Base-by-base conservation (phyloP, 2,888 invertebrate genomes). In the Drosophila niveifrons region DNA sequence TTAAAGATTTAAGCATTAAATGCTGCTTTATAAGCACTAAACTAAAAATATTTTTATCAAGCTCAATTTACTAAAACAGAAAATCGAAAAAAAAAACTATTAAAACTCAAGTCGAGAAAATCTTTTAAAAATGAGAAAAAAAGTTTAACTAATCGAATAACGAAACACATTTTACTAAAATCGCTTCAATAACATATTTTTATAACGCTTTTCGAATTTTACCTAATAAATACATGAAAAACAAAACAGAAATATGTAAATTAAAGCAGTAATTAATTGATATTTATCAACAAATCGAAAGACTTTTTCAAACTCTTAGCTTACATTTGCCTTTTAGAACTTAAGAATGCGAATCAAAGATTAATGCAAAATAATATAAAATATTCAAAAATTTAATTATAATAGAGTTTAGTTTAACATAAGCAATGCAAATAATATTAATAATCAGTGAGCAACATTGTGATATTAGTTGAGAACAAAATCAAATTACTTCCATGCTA, bases 401-500 rank as follows among this genome's bases (percentile, higher is more conserved):
- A 73, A 61, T 59, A 52, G 44, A 52, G 50, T 68, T 72, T 52
- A 65, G 23, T 74, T 72, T 65, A 47, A 46, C 44, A 65, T 69
- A 71, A 77, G 70, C 66, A 57, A 75, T 53, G 66, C 67, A 41
- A 71, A 43, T 44, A 47, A 43, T 41, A 53, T 44, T 47, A 47
- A 46, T 51, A 85, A 88, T 85, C 88, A 88, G 86, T 78, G 83
- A 85, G 82, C 80, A 85, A 86, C 75, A 89, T 83, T 87, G 87
- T 87, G 87, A 87, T 87, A 87, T 87, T 87, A 87, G 90, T 87
- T 87, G 85, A 77, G 79, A 89, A 82, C 84, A 72, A 84, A 88
- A 84, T 88, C 89, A 50, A 73, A 79, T 85, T 87, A 88, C 87
- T 88, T 87, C 89, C 87, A 86, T 65, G 89, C 87, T 88, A 78